These are phyloP conservation scores for Amphilophus citrinellus DNA, from an alignment of 2,113 vertebrate species.

Conservation along the genomic window DNA sequence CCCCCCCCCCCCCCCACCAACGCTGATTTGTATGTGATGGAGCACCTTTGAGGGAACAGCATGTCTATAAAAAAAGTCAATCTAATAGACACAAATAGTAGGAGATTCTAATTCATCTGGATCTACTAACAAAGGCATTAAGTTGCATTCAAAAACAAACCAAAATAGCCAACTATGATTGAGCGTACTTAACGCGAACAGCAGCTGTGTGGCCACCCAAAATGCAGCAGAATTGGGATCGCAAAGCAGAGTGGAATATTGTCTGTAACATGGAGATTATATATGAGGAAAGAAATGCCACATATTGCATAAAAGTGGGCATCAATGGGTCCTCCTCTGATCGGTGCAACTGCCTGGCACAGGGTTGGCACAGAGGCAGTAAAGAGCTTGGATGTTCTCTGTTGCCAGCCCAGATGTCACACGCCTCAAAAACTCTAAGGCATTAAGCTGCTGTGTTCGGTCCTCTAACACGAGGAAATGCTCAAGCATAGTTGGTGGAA, in stretches of 20 bases:
- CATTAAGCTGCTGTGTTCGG: constrained; percentile 52
- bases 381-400: constrained; percentile 86
- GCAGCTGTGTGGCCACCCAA: constrained; percentile 45
- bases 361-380: constrained; percentile 80
- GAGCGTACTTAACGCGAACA: constrained; percentile 50
- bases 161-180: constrained; percentile 66
- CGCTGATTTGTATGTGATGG: constrained; percentile 55
- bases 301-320: constrained; percentile 84
- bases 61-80: constrained; percentile 37
- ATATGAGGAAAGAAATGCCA: constrained; percentile 73
- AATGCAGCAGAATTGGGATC: constrained; percentile 54
- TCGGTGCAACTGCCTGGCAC: constrained; percentile 77
- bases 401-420: constrained; percentile 71
- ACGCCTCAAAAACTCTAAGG: constrained; percentile 55
- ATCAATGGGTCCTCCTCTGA: constrained; percentile 78
- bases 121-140: constrained; percentile 33
- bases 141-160: constrained; percentile 42
- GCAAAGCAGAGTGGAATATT: constrained; percentile 42
- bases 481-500: constrained; percentile 77
- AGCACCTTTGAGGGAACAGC: constrained; percentile 58
- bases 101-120: constrained; percentile 37
- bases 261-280: neutral
- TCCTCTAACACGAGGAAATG: constrained; percentile 22
- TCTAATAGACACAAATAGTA: constrained; percentile 26
- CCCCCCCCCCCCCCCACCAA: neutral